A percentile compares a stretch with the other conserved stretches of the same genome.
Evolutionary conservation across 2,888 invertebrate genomes (phyloP).

Genomic region (Electrophaes corylata): DNA sequence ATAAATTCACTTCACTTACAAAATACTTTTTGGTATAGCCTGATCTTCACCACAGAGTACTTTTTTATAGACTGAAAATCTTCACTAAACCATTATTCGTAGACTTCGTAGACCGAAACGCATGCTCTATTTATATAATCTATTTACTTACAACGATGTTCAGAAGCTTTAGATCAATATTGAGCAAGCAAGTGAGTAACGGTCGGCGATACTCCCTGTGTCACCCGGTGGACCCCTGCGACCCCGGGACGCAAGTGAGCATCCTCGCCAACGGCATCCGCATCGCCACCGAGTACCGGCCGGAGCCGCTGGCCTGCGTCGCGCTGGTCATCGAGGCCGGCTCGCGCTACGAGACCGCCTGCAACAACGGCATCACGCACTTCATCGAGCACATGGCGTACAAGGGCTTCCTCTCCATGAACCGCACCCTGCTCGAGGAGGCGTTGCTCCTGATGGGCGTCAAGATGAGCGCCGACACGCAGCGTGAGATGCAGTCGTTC

Average conservation of each 20-base stretch:
- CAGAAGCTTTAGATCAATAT: neutral
- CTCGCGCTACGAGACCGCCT: conserved; percentile 58
- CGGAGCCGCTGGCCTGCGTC: conserved; percentile 52
- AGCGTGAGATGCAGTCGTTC: conserved; percentile 63
- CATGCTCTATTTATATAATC: neutral
- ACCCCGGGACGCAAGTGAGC: conserved; percentile 36
- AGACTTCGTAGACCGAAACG: too few species aligned
- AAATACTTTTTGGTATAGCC: too few species aligned
- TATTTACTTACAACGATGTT: too few species aligned
- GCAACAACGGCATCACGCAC: conserved; percentile 65
- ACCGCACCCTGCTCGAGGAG: conserved; percentile 43
- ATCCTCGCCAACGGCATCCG: conserved; percentile 59
- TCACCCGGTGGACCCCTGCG: conserved; percentile 17
- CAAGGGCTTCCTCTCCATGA: conserved; percentile 54
- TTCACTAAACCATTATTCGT: too few species aligned
- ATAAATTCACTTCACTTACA: neutral
- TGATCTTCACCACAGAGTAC: too few species aligned
- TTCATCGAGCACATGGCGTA: conserved; percentile 69
- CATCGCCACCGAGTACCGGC: conserved; percentile 56
- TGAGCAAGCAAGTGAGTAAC: neutral
- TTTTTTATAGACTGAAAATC: too few species aligned
- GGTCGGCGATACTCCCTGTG: conserved; percentile 6
- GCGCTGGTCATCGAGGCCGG: conserved; percentile 61
- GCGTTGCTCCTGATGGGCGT: conserved; percentile 43
- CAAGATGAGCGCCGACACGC: conserved; percentile 54